These are phyloP conservation scores for Onychomys leucogaster DNA, from an alignment of 2,797 vertebrate species.

Conservation along the genomic window DNA sequence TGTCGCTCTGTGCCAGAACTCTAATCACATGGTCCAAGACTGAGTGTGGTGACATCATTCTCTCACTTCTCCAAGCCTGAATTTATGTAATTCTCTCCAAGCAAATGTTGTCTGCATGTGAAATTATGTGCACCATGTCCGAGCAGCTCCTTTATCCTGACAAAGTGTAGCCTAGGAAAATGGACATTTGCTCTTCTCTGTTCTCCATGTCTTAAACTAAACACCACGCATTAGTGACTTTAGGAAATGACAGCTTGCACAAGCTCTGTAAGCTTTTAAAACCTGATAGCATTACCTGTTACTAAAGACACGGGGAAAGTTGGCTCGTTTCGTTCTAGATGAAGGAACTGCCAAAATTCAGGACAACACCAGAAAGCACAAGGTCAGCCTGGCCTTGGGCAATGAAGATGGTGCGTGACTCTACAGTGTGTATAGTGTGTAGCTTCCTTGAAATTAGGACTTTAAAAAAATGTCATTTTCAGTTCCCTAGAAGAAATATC, in stretches of 20 bases:
- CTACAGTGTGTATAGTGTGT: neutral
- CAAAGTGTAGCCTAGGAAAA: neutral
- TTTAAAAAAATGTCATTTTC: neutral
- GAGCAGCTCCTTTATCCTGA: neutral
- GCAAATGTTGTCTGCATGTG: neutral
- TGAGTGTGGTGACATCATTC: rapidly evolving
- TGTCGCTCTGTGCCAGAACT: rapidly evolving
- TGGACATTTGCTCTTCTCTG: neutral
- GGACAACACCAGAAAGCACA: neutral
- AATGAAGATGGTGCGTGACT: neutral
- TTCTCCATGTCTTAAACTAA: neutral
- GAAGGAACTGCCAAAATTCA: neutral
- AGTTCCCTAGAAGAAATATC: neutral
- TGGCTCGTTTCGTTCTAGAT: neutral
- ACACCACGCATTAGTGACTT: neutral
- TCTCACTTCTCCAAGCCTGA: neutral
- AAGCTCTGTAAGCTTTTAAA: neutral
- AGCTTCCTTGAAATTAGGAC: neutral
- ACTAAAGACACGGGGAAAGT: neutral
- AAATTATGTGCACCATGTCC: neutral
- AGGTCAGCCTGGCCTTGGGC: neutral
- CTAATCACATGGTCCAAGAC: neutral
- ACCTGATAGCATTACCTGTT: neutral
- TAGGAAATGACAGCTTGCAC: neutral
- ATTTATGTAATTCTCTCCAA: neutral